Conservation (phyloP, 1,140 invertebrate genomes). For the Neotoxoptera formosana region DNA sequence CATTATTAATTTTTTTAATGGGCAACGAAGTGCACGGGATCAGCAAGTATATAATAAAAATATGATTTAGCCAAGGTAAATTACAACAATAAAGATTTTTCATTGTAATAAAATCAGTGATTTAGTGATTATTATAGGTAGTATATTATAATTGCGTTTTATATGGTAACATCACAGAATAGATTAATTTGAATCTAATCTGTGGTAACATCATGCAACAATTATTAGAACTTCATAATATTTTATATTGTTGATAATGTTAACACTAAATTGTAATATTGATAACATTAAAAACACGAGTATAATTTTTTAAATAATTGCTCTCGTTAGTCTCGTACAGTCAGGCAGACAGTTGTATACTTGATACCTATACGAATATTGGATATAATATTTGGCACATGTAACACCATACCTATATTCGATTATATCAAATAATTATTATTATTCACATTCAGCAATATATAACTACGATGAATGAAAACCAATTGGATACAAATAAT, state of each 20-base stretch:
- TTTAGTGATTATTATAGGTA: too few relatives aligned
- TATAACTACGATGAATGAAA: constrained; percentile 10
- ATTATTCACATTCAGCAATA: not conserved
- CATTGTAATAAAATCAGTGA: too few relatives aligned
- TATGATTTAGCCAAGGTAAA: too few relatives aligned
- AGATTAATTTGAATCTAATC: too few relatives aligned
- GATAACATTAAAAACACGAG: not conserved
- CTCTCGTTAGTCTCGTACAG: too few relatives aligned
- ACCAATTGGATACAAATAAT: not conserved
- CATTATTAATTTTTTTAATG: too few relatives aligned
- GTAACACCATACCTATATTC: not conserved
- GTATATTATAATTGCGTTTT: too few relatives aligned
- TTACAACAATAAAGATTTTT: too few relatives aligned
- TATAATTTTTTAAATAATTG: not conserved
- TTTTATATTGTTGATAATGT: not conserved
- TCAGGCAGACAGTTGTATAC: too few relatives aligned
- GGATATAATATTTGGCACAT: too few relatives aligned
- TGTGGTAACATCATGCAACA: not conserved
- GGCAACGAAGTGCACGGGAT: too few relatives aligned
- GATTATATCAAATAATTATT: not conserved
- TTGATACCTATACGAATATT: not conserved
- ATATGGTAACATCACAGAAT: not conserved
- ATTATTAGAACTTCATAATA: not conserved
- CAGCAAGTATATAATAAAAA: too few relatives aligned
- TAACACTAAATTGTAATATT: constrained; percentile 17